Base-by-base conservation (phyloP, 1,140 invertebrate genomes). In the Dendroctonus ponderosae region DNA sequence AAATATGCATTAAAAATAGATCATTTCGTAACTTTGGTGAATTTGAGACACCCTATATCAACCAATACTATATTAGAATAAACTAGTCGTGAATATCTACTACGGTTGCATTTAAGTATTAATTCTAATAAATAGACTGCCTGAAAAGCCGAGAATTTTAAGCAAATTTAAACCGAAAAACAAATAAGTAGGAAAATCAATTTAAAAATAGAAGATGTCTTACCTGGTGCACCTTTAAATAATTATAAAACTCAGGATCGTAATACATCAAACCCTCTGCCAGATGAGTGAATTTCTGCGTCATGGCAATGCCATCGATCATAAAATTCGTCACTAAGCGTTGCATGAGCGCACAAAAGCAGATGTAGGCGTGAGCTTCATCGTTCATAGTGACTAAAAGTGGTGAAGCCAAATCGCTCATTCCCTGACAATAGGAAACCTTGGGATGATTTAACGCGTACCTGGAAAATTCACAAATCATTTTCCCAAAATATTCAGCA, bases 371-470 rank as follows among this genome's bases (percentile, higher is more conserved):
- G 75, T 97, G 93, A 0, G 94, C 92, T 80, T 98, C 96, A 77
- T 99, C 94, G 56, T 92, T 88, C 93, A 98, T 96, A 0, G 92
- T 96, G 1, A 97, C 93, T 0, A 98, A 82, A 38, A 99, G 79
- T 0, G 96, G 95, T 0, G 95, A 97, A 0, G 95, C 95, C 26
- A 98, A 82, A 78, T 99, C 96, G 70, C 93, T 96, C 96, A 99
- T 98, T 50, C 96, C 96, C 82, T 99, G 96, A 78, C 95, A 98
- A 77, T 98, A 99, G 69, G 93, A 95, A 2, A 96, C 92, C 68
- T 90, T 89, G 0, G 95, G 94, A 80, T 98, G 96, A 80, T 97
- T 96, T 26, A 98, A 80, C 9, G 96, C 93, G 80, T 95, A 97
- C 60, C 88, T 90, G 78, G 42, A 81, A 44, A n/a, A n/a, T n/a